These are phyloP conservation scores for Stylophora pistillata DNA, from an alignment of 64 coral and sea anemone species.

Conservation along the genomic window DNA sequence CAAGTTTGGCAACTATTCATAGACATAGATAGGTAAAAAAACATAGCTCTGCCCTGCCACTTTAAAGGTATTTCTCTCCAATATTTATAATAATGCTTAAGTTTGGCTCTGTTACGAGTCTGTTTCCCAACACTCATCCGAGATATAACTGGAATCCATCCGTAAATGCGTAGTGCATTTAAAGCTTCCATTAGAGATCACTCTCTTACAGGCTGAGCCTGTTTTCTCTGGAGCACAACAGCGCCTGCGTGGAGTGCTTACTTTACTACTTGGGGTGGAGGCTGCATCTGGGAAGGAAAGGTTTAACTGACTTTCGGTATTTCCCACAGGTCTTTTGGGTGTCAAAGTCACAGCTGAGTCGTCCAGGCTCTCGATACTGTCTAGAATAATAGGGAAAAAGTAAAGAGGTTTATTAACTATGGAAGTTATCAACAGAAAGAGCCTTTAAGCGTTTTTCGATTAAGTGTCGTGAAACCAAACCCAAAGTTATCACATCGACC, in stretches of 20 bases:
- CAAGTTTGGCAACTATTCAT: too few relatives aligned
- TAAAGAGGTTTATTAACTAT: background rate
- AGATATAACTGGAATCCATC: conserved; percentile 15
- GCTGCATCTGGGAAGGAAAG: conserved; percentile 43
- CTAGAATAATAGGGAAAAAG: background rate
- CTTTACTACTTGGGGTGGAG: conserved; percentile 61
- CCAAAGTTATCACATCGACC: too few relatives aligned
- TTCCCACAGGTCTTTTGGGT: background rate
- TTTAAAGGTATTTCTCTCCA: background rate
- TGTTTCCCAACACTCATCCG: background rate
- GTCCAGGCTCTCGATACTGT: background rate
- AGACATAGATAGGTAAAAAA: background rate
- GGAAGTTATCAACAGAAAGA: background rate
- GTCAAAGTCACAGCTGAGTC: background rate
- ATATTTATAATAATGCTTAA: background rate
- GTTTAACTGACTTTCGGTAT: conserved; percentile 41
- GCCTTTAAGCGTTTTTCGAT: too few relatives aligned
- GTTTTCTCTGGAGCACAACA: conserved; percentile 74
- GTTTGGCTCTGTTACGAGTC: background rate
- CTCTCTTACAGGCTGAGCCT: conserved; percentile 80
- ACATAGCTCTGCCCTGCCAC: background rate
- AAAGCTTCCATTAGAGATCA: conserved; percentile 61
- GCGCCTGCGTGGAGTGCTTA: conserved; percentile 39
- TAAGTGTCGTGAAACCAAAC: too few relatives aligned
- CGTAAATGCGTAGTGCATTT: conserved; percentile 63